phyloP scores from a whole-genome alignment of 2,888 invertebrate genomes.

The Sphaerophoria rueppellii region DNA sequence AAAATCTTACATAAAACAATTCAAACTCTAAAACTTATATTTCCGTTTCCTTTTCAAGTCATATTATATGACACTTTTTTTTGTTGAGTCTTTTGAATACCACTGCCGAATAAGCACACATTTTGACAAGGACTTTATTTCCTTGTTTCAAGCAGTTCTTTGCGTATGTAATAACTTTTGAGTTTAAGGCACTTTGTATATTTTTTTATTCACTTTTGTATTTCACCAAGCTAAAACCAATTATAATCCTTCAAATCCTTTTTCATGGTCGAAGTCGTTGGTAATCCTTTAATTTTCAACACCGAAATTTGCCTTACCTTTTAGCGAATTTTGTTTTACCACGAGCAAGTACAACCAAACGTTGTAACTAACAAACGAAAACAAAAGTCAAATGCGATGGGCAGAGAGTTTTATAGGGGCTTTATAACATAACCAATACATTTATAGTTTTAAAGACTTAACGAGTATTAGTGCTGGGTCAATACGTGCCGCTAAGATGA shows the following conservation, averaged over 20 bases:
- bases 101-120: conserved; percentile 22
- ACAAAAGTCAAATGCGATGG: conserved; percentile 82
- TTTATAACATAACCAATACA: conserved; percentile 77
- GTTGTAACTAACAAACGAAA: conserved; percentile 82
- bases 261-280: conserved; percentile 42
- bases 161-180: neutral
- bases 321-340: conserved; percentile 68
- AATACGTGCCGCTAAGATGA: conserved; percentile 66
- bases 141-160: neutral
- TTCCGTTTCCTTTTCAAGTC: conserved; percentile 6
- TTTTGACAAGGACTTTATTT: conserved; percentile 13
- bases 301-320: conserved; percentile 63
- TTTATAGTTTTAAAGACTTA: conserved; percentile 13
- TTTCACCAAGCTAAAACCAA: conserved; percentile 33
- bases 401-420: conserved; percentile 84
- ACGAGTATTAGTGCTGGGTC: conserved; percentile 57
- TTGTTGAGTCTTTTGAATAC: conserved; percentile 3
- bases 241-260: conserved; percentile 2
- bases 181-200: conserved; percentile 7
- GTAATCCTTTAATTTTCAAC: conserved; percentile 43
- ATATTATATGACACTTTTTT: conserved; percentile 2
- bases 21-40: neutral
- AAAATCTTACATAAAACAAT: neutral
- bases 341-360: conserved; percentile 77
- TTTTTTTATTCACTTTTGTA: neutral